Evolutionary conservation across 2,113 vertebrate species (phyloP), one percentile per base, ranked within the genome.

Genomic region (Grus americana): DNA sequence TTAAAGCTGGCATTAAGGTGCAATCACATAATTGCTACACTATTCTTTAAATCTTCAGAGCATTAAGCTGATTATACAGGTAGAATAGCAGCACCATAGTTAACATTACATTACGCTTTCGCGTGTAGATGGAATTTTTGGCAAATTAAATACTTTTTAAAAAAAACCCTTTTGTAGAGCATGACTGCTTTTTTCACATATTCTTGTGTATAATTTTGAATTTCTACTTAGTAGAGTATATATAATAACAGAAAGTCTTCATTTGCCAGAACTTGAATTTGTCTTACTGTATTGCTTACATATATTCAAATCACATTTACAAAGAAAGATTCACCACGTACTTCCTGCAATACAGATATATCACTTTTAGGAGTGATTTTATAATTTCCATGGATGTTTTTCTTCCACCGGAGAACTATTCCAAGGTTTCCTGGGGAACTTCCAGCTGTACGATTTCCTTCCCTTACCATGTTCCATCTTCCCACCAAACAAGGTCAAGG

Each of bases 371-470:
- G 73, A 90, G n/a, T 15, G 8, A 92, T 82, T 90, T 94, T 84
- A 42, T 88, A 73, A 49, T 30, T 90, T 74, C 46, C 21, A 4
- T 67, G 63, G 49, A 62, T 73, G 10, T 21, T 82, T 82, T 50
- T 85, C 32, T 71, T 38, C 23, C 21, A 79, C 36, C 1, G 5
- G 44, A 93, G 40, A 86, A 44, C 49, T 75, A 20, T 65, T 89
- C 38, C 50, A 80, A 63, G 19, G 19, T 80, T 86, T 92, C 57
- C 38, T 63, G 72, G 26, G 59, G 12, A 86, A 36, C 38, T 74
- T 93, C 18, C 38, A 90, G 67, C 71, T 80, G 42, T n/a, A 58
- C 52, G 24, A n/a, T 96, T 92, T 93, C 63, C 68, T 94, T 91
- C 78, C 42, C 52, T 86, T 79, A 24, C 14, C 16, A 6, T 42